These are phyloP conservation scores for Isaurus tuberculatus DNA, from an alignment of 92 coral and sea anemone species.

Conservation along the genomic window DNA sequence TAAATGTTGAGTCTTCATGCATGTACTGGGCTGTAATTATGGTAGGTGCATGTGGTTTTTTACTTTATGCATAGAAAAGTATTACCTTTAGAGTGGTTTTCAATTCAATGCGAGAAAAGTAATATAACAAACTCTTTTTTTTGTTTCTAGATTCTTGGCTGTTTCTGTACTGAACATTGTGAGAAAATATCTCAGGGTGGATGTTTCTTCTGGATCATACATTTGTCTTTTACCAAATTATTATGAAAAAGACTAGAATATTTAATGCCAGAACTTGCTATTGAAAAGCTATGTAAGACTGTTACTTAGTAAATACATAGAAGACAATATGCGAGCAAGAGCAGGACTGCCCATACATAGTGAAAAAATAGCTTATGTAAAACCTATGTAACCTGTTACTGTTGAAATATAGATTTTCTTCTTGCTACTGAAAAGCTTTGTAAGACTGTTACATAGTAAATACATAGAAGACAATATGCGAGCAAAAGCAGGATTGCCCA, in stretches of 20 bases:
- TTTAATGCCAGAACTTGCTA: neutral
- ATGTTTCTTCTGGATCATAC: slow-evolving; percentile 26
- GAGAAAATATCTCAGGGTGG: slow-evolving; percentile 38
- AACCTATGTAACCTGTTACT: too few species aligned
- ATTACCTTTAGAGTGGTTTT: neutral
- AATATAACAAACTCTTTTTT: neutral
- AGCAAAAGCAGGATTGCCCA: too few species aligned
- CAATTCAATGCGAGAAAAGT: neutral
- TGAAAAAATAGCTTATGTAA: neutral
- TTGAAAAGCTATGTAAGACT: neutral
- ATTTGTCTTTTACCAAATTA: slow-evolving; percentile 27
- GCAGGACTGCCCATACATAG: neutral
- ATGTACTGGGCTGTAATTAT: neutral
- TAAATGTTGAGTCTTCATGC: neutral
- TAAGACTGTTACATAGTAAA: too few species aligned
- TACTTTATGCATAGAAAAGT: neutral
- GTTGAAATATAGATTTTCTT: too few species aligned
- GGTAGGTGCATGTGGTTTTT: neutral
- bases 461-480: too few species aligned
- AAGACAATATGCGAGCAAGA: too few species aligned
- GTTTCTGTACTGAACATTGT: slow-evolving; percentile 43
- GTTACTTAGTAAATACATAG: too few species aligned
- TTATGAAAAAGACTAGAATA: slow-evolving; percentile 15
- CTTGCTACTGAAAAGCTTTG: neutral
- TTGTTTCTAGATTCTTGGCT: slow-evolving; percentile 45